Percentiles rank a stretch among this genome's conserved stretches.
These are phyloP conservation scores for Buteo buteo DNA, from an alignment of 2,113 vertebrate species.

Conservation along the genomic window DNA sequence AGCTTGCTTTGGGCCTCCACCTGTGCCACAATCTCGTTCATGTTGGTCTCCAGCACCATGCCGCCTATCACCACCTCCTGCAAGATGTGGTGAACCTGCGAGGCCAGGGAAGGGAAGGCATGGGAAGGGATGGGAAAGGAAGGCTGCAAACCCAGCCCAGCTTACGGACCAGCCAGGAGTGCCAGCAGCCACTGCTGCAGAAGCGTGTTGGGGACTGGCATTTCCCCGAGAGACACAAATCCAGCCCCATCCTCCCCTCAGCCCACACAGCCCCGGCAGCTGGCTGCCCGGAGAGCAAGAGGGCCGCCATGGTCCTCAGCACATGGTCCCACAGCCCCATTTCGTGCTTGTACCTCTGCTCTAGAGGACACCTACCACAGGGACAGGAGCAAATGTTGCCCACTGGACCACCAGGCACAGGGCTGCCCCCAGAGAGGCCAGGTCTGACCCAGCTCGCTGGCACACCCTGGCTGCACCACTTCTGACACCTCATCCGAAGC, in stretches of 20 bases:
- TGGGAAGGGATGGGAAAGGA: background rate
- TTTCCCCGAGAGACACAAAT: background rate
- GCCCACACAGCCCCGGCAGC: background rate
- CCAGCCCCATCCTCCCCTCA: background rate
- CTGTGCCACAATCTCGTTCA: conserved; percentile 92
- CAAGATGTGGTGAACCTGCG: conserved; percentile 74
- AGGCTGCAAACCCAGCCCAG: background rate
- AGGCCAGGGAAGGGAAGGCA: background rate
- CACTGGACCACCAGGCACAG: fast-evolving
- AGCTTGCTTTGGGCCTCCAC: conserved; percentile 90
- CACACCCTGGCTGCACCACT: background rate
- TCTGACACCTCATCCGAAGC: fast-evolving
- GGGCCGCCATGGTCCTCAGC: background rate
- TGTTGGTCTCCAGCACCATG: conserved; percentile 96
- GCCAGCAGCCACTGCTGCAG: fast-evolving
- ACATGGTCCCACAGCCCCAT: background rate
- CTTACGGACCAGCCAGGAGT: fast-evolving
- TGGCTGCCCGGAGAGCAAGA: background rate
- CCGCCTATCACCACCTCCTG: conserved; percentile 94
- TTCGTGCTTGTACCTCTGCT: background rate
- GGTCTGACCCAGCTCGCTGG: fast-evolving
- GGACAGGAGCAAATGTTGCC: fast-evolving
- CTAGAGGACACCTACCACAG: background rate
- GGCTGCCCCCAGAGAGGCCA: background rate
- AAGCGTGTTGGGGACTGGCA: fast-evolving